These are phyloP conservation scores for Cremastinae sp. DNA, from an alignment of 2,888 invertebrate species.

Conservation along the genomic window DNA sequence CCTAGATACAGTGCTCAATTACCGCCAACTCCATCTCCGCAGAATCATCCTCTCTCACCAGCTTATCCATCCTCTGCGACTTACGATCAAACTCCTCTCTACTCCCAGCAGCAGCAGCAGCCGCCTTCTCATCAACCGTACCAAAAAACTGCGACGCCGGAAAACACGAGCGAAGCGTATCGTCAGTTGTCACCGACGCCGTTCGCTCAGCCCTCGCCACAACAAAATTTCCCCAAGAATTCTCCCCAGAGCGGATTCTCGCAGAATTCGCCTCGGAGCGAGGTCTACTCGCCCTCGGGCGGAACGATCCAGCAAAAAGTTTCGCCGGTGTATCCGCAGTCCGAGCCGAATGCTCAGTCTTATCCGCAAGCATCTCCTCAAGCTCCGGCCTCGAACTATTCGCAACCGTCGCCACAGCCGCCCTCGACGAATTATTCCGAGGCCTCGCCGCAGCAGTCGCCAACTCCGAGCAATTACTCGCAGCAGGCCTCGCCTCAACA, in stretches of 20 bases:
- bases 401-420: constrained; percentile 78
- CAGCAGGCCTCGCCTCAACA: constrained; percentile 77
- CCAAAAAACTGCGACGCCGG: constrained; percentile 73
- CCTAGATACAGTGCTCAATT: constrained; percentile 88
- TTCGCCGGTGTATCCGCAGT: constrained; percentile 64
- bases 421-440: constrained; percentile 75
- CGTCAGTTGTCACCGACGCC: constrained; percentile 54
- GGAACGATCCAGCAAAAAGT: constrained; percentile 60
- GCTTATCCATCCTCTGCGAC: constrained; percentile 83
- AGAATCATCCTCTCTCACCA: constrained; percentile 83
- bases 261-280: constrained; percentile 64
- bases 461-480: constrained; percentile 81
- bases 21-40: constrained; percentile 84
- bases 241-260: constrained; percentile 33
- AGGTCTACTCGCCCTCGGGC: constrained; percentile 74
- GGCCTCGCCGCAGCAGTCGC: constrained; percentile 72
- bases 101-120: constrained; percentile 75
- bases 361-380: constrained; percentile 72
- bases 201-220: constrained; percentile 63
- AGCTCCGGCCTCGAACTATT: constrained; percentile 78
- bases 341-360: constrained; percentile 65
- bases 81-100: constrained; percentile 75
- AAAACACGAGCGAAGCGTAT: constrained; percentile 66
- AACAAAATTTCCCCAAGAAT: constrained; percentile 46
- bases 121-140: constrained; percentile 71